Conservation (phyloP, 2,888 invertebrate genomes). For the Lymantria dispar region DNA sequence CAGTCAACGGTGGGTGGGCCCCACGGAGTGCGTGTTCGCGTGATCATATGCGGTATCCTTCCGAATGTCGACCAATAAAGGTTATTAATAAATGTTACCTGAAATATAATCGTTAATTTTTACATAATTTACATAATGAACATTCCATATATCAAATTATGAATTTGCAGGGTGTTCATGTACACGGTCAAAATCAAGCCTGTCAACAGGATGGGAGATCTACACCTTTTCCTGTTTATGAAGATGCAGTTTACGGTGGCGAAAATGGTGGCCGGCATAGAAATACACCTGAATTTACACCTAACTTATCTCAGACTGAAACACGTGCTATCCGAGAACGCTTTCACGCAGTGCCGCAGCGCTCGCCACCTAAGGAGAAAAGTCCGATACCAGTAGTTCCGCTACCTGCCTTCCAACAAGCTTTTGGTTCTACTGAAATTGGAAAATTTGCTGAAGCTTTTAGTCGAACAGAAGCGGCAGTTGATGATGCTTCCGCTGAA, state of each 20-base stretch:
- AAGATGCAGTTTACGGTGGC: constrained; percentile 54
- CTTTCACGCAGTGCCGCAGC: constrained; percentile 43
- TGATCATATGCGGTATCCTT: constrained; percentile 63
- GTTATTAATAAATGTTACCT: constrained; percentile 36
- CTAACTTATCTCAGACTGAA: constrained; percentile 39
- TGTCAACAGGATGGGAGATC: constrained; percentile 63
- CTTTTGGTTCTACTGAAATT: constrained; percentile 93
- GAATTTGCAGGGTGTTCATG: constrained; percentile 54
- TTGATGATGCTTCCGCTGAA: constrained; percentile 60
- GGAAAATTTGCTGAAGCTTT: constrained; percentile 91
- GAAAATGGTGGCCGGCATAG: constrained; percentile 45
- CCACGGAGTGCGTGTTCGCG: constrained; percentile 60
- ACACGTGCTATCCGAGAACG: constrained; percentile 44
- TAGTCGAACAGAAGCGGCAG: constrained; percentile 80
- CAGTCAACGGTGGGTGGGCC: constrained; percentile 54
- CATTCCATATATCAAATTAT: not conserved
- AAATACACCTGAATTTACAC: constrained; percentile 45
- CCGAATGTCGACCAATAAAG: constrained; percentile 68
- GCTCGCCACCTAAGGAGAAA: constrained; percentile 59
- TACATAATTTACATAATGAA: no score
- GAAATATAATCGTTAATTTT: constrained; percentile 1
- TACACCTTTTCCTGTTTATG: constrained; percentile 63
- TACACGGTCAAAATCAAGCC: constrained; percentile 53
- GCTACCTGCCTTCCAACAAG: constrained; percentile 91
- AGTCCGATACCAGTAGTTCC: constrained; percentile 79